Percentiles rank a stretch among this genome's conserved stretches.
phyloP scores from a whole-genome alignment of 2,888 invertebrate genomes.

The Idaea aversata region DNA sequence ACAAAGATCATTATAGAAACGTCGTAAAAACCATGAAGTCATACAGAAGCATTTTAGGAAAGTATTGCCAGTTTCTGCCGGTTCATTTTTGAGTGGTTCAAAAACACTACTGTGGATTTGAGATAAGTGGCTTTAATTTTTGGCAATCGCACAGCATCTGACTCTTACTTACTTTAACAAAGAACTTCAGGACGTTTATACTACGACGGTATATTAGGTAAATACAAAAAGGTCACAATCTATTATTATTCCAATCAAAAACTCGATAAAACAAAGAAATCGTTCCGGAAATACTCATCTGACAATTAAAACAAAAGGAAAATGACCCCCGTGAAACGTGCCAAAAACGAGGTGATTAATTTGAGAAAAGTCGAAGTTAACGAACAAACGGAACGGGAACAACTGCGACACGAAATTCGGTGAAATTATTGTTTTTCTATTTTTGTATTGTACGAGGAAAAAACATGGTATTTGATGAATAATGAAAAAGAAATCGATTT shows the following conservation, averaged over 20 bases:
- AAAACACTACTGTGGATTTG: no score
- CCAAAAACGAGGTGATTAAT: conserved; percentile 1
- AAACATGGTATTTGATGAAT: neutral
- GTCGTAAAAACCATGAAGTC: no score
- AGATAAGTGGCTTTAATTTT: no score
- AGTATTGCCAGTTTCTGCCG: no score
- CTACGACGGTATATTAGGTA: no score
- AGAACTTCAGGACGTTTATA: no score
- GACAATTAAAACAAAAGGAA: neutral
- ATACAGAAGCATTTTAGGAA: no score
- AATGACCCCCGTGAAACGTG: neutral
- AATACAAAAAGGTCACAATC: neutral
- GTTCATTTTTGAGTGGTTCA: no score
- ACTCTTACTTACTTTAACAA: no score
- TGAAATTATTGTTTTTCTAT: neutral
- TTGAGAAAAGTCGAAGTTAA: neutral
- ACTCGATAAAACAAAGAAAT: neutral
- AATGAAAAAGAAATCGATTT: no score
- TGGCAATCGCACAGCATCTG: no score
- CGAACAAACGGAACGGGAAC: neutral
- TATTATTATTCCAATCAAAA: neutral
- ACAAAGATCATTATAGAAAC: no score
- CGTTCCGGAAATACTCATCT: neutral
- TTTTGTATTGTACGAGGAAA: neutral
- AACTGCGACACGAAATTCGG: neutral